Evolutionary conservation across 2,888 invertebrate genomes (phyloP).

Genomic region (Strigamia transsilvanica): DNA sequence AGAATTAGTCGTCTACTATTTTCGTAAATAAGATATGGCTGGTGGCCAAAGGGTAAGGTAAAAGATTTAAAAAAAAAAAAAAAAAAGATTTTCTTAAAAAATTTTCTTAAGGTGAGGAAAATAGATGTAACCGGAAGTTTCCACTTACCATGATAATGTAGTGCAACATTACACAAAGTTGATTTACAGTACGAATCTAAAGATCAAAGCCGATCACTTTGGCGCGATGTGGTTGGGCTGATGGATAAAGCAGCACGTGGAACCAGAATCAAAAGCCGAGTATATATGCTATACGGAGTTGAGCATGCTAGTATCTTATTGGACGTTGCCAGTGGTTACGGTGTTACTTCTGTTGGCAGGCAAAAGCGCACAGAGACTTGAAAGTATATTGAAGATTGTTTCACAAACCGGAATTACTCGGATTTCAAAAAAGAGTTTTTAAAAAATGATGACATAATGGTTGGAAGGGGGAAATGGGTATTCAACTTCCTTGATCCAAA

Average conservation of each 20-base stretch:
- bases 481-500: too few relatives aligned
- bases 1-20: constrained; percentile 18
- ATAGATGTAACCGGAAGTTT: neutral
- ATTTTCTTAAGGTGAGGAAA: neutral
- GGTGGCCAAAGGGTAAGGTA: constrained; percentile 4
- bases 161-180: neutral
- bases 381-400: neutral
- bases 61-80: neutral
- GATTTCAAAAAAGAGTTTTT: neutral
- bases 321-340: constrained; percentile 4
- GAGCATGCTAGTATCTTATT: neutral
- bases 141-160: constrained; percentile 8
- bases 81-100: neutral
- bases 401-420: neutral
- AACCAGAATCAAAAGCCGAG: neutral
- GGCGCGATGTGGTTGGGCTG: neutral
- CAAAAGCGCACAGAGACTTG: neutral
- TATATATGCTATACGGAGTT: neutral
- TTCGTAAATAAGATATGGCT: constrained; percentile 9
- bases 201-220: neutral
- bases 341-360: neutral
- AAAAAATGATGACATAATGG: neutral
- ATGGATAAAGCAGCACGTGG: neutral
- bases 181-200: neutral
- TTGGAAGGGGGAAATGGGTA: neutral